These are phyloP conservation scores for Orthonychiurus folsomi DNA, from an alignment of 2,888 invertebrate species.

Conservation along the genomic window DNA sequence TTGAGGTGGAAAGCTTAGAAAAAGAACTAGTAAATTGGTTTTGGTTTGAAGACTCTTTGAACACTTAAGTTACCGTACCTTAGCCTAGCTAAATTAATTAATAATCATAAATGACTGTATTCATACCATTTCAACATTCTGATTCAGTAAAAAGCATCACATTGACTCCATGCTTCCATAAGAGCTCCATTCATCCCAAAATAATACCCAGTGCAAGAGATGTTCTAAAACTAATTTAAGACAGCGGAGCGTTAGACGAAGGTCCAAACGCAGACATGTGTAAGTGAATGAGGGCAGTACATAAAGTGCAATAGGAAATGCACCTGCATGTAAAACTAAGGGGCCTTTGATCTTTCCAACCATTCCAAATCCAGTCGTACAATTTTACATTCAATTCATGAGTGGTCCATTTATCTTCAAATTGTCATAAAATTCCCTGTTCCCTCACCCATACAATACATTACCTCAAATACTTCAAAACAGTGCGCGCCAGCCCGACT, in stretches of 20 bases:
- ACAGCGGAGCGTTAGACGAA: too few relatives aligned
- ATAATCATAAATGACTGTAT: background rate
- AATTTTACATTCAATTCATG: background rate
- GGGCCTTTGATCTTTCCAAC: background rate
- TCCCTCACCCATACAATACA: background rate
- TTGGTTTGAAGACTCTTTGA: background rate
- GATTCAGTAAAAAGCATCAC: background rate
- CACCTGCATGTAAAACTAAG: background rate
- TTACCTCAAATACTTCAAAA: too few relatives aligned
- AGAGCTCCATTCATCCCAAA: too few relatives aligned
- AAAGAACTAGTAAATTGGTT: conserved; percentile 1
- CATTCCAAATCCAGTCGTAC: background rate
- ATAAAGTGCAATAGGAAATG: too few relatives aligned
- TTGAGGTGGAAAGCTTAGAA: conserved; percentile 1
- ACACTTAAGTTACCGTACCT: background rate
- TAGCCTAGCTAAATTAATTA: background rate
- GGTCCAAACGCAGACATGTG: too few relatives aligned
- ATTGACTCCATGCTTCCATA: background rate
- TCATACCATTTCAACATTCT: background rate
- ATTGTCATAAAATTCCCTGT: background rate
- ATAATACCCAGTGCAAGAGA: too few relatives aligned
- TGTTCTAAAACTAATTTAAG: too few relatives aligned
- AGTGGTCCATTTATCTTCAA: conserved; percentile 1
- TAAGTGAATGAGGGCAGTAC: background rate
- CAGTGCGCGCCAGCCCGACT: too few relatives aligned